Base-by-base conservation (phyloP, 1,140 invertebrate species). In the Thaumatotibia leucotreta region DNA sequence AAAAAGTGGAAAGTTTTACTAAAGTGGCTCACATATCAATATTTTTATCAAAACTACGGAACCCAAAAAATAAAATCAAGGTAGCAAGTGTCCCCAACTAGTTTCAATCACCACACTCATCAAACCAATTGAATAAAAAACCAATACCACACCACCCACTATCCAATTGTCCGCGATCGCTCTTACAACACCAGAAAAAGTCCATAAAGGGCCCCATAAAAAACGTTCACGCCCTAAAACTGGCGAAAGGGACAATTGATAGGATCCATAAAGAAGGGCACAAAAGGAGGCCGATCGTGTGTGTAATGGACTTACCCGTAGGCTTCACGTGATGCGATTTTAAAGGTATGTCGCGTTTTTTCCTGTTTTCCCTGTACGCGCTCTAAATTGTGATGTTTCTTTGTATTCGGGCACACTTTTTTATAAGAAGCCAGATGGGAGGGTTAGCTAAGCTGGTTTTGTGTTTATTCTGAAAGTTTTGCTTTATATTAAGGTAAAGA, bases 241-340 rank as follows among this genome's bases (percentile, higher is more conserved):
- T 24, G 52, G 9, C 14, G 52, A 62, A 62, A 62, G 29, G 32
- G 61, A 39, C 61, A 39, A 62, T 62, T 62, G 31, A 62, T 62
- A 62, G 29, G 61, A 20, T 32, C 61, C 61, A 62, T 62, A 62
- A 62, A 62, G 33, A 22, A 39, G 33, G 61, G 61, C n/a, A 39
- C 61, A 62, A 62, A 61, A 62, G 32, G 32, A 32, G 32, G 17
- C 29, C 61, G 32, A 35, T 35, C 61, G 61, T 62, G 61, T 62
- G 61, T 39, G 61, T 33, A 62, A 35, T 62, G 33, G 61, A 39
- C 29, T 39, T 20, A 33, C 31, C 0, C 29, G 11, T n/a, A 29
- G 61, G 29, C 31, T 32, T 62, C 14, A 10, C 9, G 31, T 61
- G 31, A 32, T 58, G 27, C 24, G 52, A 58, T 58, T 58, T 23